Conservation (phyloP, 2,888 invertebrate species). For the Pinctada fucata region DNA sequence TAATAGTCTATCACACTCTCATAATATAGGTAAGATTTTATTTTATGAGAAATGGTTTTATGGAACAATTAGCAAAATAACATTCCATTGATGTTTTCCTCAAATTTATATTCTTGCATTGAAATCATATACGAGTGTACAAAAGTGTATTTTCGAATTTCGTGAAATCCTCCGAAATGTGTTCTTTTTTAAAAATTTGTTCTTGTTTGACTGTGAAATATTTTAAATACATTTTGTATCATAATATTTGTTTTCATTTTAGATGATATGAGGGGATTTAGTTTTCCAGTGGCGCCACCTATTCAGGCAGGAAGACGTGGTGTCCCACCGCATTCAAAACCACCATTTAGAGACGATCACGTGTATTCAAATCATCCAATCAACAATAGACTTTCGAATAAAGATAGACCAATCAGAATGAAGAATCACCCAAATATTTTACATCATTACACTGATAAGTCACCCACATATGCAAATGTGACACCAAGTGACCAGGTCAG, state of each 20-base stretch:
- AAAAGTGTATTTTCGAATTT: too few relatives aligned
- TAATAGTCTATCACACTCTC: constrained; percentile 55
- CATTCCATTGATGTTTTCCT: too few relatives aligned
- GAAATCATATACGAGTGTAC: too few relatives aligned
- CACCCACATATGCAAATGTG: constrained; percentile 16
- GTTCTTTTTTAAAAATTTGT: too few relatives aligned
- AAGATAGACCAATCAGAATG: neutral
- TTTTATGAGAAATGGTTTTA: neutral
- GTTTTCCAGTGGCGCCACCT: constrained; percentile 43
- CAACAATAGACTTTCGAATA: neutral
- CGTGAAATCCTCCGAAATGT: too few relatives aligned
- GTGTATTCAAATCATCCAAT: constrained; percentile 17
- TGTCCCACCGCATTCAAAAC: constrained; percentile 47
- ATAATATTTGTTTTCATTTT: constrained; percentile 30
- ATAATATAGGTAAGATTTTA: constrained; percentile 49
- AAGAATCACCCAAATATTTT: constrained; percentile 24
- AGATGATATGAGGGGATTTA: constrained; percentile 52
- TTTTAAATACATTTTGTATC: too few relatives aligned
- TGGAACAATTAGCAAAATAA: too few relatives aligned
- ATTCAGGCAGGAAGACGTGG: constrained; percentile 52
- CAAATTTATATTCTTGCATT: too few relatives aligned
- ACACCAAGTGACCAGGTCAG: neutral
- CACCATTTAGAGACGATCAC: neutral
- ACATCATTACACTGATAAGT: neutral
- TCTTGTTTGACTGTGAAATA: too few relatives aligned